A percentile compares a stretch with the other conserved stretches of the same genome.
These are phyloP conservation scores for Bergia sp. DNA, from an alignment of 92 coral and sea anemone species.

Conservation along the genomic window DNA sequence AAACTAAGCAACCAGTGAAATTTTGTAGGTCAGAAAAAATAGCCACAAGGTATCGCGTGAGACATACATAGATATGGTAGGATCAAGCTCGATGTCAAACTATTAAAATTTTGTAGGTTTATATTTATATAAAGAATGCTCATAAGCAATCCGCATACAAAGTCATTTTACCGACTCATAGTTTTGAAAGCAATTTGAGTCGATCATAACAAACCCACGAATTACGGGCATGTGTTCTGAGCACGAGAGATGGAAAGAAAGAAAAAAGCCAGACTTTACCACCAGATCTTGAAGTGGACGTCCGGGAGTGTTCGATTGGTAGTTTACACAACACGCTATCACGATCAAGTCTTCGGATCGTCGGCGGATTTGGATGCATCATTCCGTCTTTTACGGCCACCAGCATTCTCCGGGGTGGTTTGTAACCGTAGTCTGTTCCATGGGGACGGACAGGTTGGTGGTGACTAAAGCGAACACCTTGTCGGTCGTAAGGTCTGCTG, in stretches of 20 bases:
- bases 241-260: neutral
- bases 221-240: neutral
- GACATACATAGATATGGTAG: too few species aligned
- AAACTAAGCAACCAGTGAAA: too few species aligned
- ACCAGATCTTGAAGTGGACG: slow-evolving; percentile 93
- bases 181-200: neutral
- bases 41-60: too few species aligned
- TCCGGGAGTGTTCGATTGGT: slow-evolving; percentile 96
- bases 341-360: slow-evolving; percentile 85
- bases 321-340: slow-evolving; percentile 83
- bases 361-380: slow-evolving; percentile 96
- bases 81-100: too few species aligned
- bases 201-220: neutral
- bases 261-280: slow-evolving; percentile 58
- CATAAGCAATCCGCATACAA: too few species aligned
- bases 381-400: slow-evolving; percentile 95
- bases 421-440: slow-evolving; percentile 92
- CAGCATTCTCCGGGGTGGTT: slow-evolving; percentile 91
- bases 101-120: too few species aligned
- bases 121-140: too few species aligned
- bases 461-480: slow-evolving; percentile 85
- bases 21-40: too few species aligned
- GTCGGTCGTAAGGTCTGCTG: slow-evolving; percentile 90
- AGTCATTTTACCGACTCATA: too few species aligned
- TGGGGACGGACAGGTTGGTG: slow-evolving; percentile 82